Evolutionary conservation across 2,797 vertebrate genomes (phyloP).

Genomic region (Pseudomugil gertrudae): DNA sequence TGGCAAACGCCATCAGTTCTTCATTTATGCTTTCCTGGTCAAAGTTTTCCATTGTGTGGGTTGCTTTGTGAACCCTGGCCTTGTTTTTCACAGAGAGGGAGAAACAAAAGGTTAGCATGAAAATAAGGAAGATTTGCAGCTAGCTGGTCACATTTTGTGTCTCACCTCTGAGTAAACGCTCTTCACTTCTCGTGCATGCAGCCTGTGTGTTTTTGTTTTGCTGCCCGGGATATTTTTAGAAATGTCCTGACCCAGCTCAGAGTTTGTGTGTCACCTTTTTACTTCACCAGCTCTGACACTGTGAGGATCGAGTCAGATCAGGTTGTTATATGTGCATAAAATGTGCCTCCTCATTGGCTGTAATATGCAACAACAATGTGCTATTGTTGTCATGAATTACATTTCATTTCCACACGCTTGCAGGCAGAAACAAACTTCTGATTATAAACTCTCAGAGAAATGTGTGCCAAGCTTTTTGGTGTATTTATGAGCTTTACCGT

Average conservation of each 20-base stretch:
- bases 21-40: slow-evolving; percentile 78
- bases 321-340: slow-evolving; percentile 4
- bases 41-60: slow-evolving; percentile 71
- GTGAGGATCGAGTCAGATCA: background rate
- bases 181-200: background rate
- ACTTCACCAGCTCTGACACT: slow-evolving; percentile 4
- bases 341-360: background rate
- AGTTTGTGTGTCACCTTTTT: slow-evolving; percentile 36
- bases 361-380: background rate
- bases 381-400: background rate
- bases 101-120: background rate
- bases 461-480: background rate
- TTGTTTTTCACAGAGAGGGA: background rate
- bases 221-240: slow-evolving; percentile 87
- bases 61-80: background rate
- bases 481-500: background rate
- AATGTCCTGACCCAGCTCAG: slow-evolving; percentile 72
- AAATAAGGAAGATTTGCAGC: background rate
- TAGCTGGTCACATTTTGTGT: background rate
- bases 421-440: background rate
- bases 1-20: slow-evolving; percentile 82
- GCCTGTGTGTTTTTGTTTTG: slow-evolving; percentile 75
- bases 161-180: slow-evolving; percentile 17
- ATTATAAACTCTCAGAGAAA: background rate
- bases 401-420: background rate